A percentile compares a stretch with the other conserved stretches of the same genome.
These are phyloP conservation scores for Gallinago media DNA, from an alignment of 2,113 vertebrate genomes.

Conservation along the genomic window DNA sequence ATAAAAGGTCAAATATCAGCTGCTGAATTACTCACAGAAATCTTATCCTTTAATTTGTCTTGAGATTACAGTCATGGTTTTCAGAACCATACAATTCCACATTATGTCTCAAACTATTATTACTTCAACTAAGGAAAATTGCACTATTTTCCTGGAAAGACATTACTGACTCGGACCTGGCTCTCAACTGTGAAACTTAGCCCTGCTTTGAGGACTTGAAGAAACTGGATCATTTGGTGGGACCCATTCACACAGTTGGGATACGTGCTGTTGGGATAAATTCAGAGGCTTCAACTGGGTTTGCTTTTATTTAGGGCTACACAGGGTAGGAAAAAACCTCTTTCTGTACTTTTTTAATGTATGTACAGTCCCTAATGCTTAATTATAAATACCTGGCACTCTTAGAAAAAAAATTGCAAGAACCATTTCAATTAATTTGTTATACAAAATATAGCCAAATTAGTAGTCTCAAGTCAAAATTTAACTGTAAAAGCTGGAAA, in stretches of 20 bases:
- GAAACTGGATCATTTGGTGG: background rate
- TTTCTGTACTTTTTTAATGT: background rate
- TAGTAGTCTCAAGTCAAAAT: background rate
- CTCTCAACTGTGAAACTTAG: background rate
- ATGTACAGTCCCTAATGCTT: rapidly evolving
- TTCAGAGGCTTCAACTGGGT: background rate
- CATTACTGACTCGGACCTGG: background rate
- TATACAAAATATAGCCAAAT: background rate
- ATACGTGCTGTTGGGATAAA: background rate
- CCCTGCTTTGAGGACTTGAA: background rate
- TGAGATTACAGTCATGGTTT: background rate
- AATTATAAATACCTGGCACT: background rate
- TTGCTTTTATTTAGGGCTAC: background rate
- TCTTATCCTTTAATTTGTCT: background rate
- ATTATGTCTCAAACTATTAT: background rate
- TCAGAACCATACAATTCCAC: background rate
- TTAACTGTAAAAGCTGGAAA: background rate
- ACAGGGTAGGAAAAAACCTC: background rate
- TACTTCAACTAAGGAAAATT: background rate
- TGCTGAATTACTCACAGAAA: background rate
- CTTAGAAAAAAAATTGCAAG: background rate
- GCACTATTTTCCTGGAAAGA: background rate
- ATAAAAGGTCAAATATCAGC: background rate
- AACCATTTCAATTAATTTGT: background rate
- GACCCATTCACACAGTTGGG: background rate